Evolutionary conservation across 2,888 invertebrate species (phyloP).

Genomic region (Lottia gigantea): DNA sequence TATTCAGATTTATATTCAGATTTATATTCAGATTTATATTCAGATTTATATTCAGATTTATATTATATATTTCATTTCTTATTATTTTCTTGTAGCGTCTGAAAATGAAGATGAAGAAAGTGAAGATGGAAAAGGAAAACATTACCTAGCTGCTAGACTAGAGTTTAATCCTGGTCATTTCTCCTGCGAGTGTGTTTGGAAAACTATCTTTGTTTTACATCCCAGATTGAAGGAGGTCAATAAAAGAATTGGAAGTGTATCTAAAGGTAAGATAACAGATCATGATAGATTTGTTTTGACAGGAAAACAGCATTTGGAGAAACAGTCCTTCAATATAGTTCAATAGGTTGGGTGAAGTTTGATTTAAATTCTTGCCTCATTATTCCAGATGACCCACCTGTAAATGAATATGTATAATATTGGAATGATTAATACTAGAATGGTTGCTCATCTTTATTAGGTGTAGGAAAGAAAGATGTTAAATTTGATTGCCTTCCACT

Average conservation of each 20-base stretch:
- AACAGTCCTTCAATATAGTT: too few species aligned
- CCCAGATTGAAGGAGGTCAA: conserved; percentile 75
- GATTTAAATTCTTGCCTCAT: too few species aligned
- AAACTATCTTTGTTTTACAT: conserved; percentile 77
- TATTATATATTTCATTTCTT: too few species aligned
- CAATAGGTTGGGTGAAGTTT: too few species aligned
- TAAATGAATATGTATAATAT: too few species aligned
- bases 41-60: too few species aligned
- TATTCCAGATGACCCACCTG: too few species aligned
- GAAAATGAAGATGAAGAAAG: conserved; percentile 59
- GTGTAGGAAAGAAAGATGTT: too few species aligned
- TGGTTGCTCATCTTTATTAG: background rate
- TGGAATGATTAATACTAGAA: background rate
- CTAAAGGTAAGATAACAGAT: conserved; percentile 39
- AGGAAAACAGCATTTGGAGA: too few species aligned
- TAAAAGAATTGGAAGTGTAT: conserved; percentile 38
- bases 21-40: too few species aligned
- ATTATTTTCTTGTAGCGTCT: conserved; percentile 33
- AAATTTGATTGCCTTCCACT: too few species aligned
- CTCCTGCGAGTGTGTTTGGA: conserved; percentile 81
- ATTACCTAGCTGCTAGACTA: conserved; percentile 68
- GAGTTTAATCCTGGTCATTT: conserved; percentile 77
- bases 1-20: too few species aligned
- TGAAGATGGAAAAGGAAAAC: conserved; percentile 43
- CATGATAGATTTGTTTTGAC: background rate